phyloP scores from a whole-genome alignment of 2,797 vertebrate species.

The Sparus aurata region DNA sequence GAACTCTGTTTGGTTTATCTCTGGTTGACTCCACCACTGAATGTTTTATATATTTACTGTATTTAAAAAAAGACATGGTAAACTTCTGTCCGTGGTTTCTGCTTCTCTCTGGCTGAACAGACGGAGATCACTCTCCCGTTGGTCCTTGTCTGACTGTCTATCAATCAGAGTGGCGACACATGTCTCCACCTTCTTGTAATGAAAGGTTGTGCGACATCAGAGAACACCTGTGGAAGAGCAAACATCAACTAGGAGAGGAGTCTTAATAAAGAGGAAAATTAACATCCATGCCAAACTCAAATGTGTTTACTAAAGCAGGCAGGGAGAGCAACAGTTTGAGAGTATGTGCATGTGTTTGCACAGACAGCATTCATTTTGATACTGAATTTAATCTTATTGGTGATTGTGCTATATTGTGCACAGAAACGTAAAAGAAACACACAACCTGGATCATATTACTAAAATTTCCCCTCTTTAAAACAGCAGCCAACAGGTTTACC shows the following conservation, averaged over 20 bases:
- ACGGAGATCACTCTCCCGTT: not conserved
- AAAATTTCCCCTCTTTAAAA: conserved; percentile 22
- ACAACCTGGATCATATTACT: conserved; percentile 28
- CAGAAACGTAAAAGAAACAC: conserved; percentile 17
- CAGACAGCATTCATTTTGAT: conserved; percentile 7
- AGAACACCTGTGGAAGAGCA: conserved; percentile 76
- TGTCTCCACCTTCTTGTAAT: conserved; percentile 64
- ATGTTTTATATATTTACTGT: not conserved
- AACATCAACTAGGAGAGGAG: conserved; percentile 61
- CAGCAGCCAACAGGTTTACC: conserved; percentile 25
- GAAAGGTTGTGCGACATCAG: conserved; percentile 65
- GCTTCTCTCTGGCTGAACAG: not conserved
- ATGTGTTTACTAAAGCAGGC: conserved; percentile 42
- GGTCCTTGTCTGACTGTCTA: not conserved
- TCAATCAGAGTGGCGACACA: conserved; percentile 11
- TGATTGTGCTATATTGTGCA: conserved; percentile 6
- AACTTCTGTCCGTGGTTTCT: no score
- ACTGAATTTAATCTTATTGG: conserved; percentile 4
- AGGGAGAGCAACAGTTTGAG: conserved; percentile 19
- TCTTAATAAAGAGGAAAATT: conserved; percentile 68
- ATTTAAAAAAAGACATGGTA: not conserved
- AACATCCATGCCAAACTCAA: conserved; percentile 62
- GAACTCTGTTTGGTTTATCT: not conserved
- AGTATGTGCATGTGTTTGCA: conserved; percentile 15
- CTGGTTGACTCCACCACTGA: not conserved